Base-by-base conservation (phyloP, 2,888 invertebrate genomes). In the Bimastos eiseni region DNA sequence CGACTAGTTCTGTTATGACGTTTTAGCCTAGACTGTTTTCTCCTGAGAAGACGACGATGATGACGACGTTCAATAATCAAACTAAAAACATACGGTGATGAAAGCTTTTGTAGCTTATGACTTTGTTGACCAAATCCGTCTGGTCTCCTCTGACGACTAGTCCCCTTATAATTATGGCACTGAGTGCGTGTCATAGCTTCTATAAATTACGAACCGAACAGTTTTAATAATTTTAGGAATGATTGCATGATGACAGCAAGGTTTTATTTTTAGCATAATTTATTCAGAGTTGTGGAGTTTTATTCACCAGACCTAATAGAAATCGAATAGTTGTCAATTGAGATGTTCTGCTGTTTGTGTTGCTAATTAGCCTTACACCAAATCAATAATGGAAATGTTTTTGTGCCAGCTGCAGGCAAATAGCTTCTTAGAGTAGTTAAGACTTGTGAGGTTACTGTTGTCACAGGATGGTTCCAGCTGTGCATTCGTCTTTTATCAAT, bases 61-160 rank as follows among this genome's bases (percentile, higher is more conserved):
- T n/a, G n/a, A n/a, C n/a, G n/a, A 70, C 70, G 70, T n/a, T 70
- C 70, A n/a, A 70, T 70, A 70, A 70, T 70, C 70, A 70, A 70
- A 70, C n/a, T 30, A 24, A 8, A 4, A 1, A 8, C 70, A 13
- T 49, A n/a, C 11, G 17, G 13, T n/a, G 30, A 70, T n/a, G 70
- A 49, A 49, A 70, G 70, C 70, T 70, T 55, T 70, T 70, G 70
- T 70, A 70, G 70, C 13, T 8, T 11, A n/a, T 70, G 30, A 49
- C 49, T 49, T 49, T 11, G 70, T 17, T n/a, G n/a, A 13, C 24
- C 4, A 13, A 3, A 11, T 6, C 30, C 6, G 41, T 11, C 13
- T 70, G 70, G 13, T n/a, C n/a, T 70, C 8, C 70, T 30, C 5
- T 70, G 30, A 70, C 70, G 30, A 70, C 70, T 70, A 70, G 70